Conservation (phyloP, 2,797 vertebrate species). For the Benthosema pterotum region DNA sequence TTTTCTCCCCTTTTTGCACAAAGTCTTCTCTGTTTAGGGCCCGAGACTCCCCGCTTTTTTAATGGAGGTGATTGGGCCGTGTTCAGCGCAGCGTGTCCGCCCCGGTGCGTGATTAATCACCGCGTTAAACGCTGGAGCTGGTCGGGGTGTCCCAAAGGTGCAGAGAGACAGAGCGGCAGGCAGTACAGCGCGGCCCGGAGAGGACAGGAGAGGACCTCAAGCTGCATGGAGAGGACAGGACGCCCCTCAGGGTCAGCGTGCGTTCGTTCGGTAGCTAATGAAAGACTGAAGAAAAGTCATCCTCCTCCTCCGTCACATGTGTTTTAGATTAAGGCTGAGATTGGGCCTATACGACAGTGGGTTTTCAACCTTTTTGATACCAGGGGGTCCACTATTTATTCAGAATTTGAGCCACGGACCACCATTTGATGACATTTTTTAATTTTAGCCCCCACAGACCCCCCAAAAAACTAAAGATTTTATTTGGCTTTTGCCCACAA, state of each 20-base stretch:
- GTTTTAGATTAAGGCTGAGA: slow-evolving; percentile 76
- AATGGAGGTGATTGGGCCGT: slow-evolving; percentile 59
- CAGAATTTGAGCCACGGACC: too few species aligned
- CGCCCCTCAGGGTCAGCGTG: slow-evolving; percentile 65
- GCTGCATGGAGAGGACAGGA: slow-evolving; percentile 39
- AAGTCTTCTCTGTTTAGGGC: slow-evolving; percentile 77
- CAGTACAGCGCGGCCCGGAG: too few species aligned
- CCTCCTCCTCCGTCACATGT: slow-evolving; percentile 69
- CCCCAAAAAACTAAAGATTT: too few species aligned
- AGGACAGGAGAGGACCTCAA: slow-evolving; percentile 47
- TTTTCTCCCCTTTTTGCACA: slow-evolving; percentile 70
- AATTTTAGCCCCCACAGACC: too few species aligned
- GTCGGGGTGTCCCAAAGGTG: slow-evolving; percentile 52
- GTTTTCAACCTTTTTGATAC: too few species aligned
- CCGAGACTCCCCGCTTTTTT: slow-evolving; percentile 45
- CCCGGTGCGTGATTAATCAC: slow-evolving; percentile 78
- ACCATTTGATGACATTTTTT: too few species aligned
- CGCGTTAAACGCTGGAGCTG: slow-evolving; percentile 60
- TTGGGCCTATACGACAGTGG: slow-evolving; percentile 50
- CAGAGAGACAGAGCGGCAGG: slow-evolving; percentile 33
- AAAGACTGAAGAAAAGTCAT: slow-evolving; percentile 54
- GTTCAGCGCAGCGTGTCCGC: slow-evolving; percentile 64
- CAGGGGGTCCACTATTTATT: slow-evolving; percentile 31
- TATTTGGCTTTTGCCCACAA: too few species aligned
- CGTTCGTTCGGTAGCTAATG: slow-evolving; percentile 61